Conservation (phyloP, 2,888 invertebrate genomes). For the Dendrolimus pini region DNA sequence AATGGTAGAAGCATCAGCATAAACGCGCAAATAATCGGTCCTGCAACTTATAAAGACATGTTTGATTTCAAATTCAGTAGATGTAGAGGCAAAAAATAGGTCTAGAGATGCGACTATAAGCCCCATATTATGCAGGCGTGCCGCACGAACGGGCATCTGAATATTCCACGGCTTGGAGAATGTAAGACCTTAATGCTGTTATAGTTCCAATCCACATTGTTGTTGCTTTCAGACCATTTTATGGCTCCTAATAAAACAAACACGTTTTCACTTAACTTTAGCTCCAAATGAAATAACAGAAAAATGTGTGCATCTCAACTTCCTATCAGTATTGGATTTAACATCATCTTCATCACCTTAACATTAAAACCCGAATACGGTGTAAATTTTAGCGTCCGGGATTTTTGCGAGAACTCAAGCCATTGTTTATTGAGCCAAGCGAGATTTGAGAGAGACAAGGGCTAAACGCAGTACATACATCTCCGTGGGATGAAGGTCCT, state of each 20-base stretch:
- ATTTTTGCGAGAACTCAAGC: no score
- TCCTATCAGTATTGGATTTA: no score
- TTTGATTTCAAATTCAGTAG: slow-evolving; percentile 66
- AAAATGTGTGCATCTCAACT: no score
- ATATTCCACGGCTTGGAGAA: slow-evolving; percentile 22
- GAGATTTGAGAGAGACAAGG: no score
- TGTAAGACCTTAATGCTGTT: slow-evolving; percentile 13
- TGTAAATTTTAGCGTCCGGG: no score
- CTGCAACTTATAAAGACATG: slow-evolving; percentile 56
- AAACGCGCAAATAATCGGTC: slow-evolving; percentile 47
- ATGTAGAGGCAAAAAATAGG: slow-evolving; percentile 68
- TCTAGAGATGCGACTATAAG: slow-evolving; percentile 43
- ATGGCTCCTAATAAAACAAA: neutral
- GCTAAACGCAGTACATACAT: no score
- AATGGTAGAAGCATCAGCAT: slow-evolving; percentile 33
- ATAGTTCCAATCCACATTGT: neutral
- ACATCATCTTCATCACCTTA: no score
- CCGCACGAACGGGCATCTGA: slow-evolving; percentile 52
- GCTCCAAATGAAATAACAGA: no score
- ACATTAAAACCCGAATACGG: no score
- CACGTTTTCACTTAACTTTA: no score
- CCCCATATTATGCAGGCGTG: slow-evolving; percentile 70
- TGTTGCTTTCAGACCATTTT: neutral
- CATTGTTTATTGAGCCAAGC: no score
- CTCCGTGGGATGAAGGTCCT: no score